Percentiles rank a stretch among this genome's conserved stretches.
phyloP scores from a whole-genome alignment of 2,888 invertebrate genomes.

The Smittia aterrima region DNA sequence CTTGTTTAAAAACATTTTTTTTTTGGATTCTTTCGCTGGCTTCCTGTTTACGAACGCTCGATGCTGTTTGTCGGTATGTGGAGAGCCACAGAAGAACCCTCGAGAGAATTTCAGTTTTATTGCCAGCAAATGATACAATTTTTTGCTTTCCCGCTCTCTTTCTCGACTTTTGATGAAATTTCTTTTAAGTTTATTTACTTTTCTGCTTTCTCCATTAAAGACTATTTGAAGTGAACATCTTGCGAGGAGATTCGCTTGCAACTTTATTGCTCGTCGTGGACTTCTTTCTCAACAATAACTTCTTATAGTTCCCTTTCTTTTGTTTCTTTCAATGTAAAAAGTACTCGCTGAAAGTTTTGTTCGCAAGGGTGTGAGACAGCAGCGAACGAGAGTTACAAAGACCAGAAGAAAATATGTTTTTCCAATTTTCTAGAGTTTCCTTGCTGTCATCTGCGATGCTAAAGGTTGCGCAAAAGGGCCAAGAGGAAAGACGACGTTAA shows the following conservation, averaged over 20 bases:
- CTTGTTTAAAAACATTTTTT: background rate
- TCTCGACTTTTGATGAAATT: background rate
- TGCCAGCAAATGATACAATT: constrained; percentile 8
- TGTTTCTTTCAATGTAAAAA: too few relatives aligned
- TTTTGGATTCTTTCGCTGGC: background rate
- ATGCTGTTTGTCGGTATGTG: background rate
- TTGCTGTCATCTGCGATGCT: background rate
- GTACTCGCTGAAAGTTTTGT: too few relatives aligned
- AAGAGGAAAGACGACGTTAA: background rate
- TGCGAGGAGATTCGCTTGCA: background rate
- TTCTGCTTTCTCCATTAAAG: background rate
- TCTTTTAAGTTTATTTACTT: background rate
- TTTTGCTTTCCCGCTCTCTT: background rate
- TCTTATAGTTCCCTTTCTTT: background rate
- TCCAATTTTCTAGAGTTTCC: background rate
- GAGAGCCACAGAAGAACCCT: background rate
- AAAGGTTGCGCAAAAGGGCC: background rate
- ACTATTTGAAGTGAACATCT: background rate
- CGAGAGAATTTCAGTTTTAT: background rate
- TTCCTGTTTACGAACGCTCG: constrained; percentile 8
- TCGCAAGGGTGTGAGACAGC: too few relatives aligned
- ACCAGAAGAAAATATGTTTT: background rate
- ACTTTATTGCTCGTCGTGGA: background rate
- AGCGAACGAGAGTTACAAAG: too few relatives aligned
- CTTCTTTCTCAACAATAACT: background rate